phyloP scores from a whole-genome alignment of 2,113 vertebrate species.

The Taurulus bubalis region DNA sequence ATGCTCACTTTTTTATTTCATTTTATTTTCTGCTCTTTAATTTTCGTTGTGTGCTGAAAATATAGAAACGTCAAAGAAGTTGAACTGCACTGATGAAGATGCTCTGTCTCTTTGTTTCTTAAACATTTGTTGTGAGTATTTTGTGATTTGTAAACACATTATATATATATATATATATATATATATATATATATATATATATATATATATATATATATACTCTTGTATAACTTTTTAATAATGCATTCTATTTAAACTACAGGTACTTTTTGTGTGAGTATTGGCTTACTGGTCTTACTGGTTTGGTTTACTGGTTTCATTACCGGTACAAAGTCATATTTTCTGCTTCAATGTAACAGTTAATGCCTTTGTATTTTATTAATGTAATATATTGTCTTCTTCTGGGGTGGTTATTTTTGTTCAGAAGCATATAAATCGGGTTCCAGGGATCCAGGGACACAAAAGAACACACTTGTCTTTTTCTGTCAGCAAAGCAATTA shows the following conservation, averaged over 20 bases:
- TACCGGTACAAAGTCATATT: not conserved
- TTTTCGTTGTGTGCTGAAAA: not conserved
- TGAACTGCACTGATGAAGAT: not conserved
- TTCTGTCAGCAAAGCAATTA: not conserved
- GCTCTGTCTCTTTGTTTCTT: no score
- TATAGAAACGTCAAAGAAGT: not conserved
- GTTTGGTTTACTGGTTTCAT: not conserved
- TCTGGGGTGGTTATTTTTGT: not conserved
- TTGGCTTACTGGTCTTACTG: not conserved
- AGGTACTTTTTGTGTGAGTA: not conserved
- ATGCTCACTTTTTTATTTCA: not conserved
- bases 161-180: no score
- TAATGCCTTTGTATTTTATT: not conserved
- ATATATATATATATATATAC: no score
- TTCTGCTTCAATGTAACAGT: not conserved
- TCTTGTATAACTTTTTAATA: not conserved
- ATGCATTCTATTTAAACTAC: not conserved
- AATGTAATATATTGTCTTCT: not conserved
- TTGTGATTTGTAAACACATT: not conserved
- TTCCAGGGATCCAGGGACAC: not conserved
- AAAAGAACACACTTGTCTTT: not conserved
- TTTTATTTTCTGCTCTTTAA: no score
- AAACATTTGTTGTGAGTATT: not conserved
- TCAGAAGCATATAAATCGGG: not conserved
- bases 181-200: not conserved